Conservation (phyloP, 2,797 vertebrate species). For the Gymnoscopelus braueri region DNA sequence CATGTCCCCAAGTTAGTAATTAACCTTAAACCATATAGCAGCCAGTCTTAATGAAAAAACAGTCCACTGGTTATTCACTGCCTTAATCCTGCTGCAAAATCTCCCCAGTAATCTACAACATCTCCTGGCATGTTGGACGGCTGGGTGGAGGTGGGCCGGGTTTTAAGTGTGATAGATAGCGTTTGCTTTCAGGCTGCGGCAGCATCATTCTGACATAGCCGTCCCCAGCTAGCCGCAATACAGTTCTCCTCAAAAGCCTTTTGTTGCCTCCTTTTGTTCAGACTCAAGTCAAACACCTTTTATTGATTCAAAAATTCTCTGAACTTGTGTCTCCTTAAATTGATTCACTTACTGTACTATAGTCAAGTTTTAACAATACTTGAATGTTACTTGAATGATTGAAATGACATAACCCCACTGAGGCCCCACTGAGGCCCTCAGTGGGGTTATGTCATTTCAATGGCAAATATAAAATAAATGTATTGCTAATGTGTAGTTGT, state of each 20-base stretch:
- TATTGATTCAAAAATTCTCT: neutral
- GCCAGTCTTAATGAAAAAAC: slow-evolving; percentile 63
- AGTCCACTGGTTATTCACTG: slow-evolving; percentile 53
- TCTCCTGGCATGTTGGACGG: slow-evolving; percentile 55
- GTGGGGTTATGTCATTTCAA: too few species aligned
- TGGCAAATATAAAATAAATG: too few species aligned
- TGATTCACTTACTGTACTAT: neutral
- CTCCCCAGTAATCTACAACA: slow-evolving; percentile 59
- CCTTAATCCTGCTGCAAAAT: slow-evolving; percentile 57
- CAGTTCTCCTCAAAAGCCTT: slow-evolving; percentile 63
- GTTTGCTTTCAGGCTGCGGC: slow-evolving; percentile 68
- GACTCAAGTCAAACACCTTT: slow-evolving; percentile 35
- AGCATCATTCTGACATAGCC: slow-evolving; percentile 54
- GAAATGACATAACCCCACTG: too few species aligned
- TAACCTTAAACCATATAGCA: slow-evolving; percentile 66
- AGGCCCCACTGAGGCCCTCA: too few species aligned
- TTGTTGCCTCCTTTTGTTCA: slow-evolving; percentile 68
- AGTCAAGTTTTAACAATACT: too few species aligned
- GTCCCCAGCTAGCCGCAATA: slow-evolving; percentile 65
- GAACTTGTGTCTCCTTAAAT: neutral
- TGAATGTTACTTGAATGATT: too few species aligned
- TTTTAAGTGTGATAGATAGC: slow-evolving; percentile 85
- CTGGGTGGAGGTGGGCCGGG: slow-evolving; percentile 67
- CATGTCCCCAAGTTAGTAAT: slow-evolving; percentile 65
- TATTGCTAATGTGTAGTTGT: too few species aligned